Conservation (phyloP, 2,888 invertebrate genomes). For the Pteria penguin region DNA sequence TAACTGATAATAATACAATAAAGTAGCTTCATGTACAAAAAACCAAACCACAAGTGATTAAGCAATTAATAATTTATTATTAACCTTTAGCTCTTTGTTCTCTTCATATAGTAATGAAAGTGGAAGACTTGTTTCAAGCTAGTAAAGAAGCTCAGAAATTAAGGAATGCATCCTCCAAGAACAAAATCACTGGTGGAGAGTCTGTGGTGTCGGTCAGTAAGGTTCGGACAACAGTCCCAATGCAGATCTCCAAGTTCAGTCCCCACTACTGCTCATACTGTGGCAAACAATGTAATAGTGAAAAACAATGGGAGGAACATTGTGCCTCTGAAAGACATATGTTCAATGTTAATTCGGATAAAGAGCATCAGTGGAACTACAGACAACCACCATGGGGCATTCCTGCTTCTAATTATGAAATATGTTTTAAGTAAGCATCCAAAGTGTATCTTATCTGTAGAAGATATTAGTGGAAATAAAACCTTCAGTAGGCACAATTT, state of each 20-base stretch:
- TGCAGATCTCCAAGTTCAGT: constrained; percentile 52
- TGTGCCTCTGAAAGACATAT: constrained; percentile 74
- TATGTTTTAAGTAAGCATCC: constrained; percentile 68
- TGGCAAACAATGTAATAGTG: constrained; percentile 69
- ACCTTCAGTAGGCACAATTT: too few relatives aligned
- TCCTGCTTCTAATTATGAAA: constrained; percentile 56
- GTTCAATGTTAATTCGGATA: constrained; percentile 76
- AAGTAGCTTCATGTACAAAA: not conserved
- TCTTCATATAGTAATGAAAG: constrained; percentile 55
- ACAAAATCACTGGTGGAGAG: constrained; percentile 68
- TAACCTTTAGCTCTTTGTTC: not conserved
- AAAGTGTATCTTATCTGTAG: too few relatives aligned
- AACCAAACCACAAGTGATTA: too few relatives aligned
- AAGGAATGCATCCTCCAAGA: constrained; percentile 51
- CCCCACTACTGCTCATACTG: constrained; percentile 74
- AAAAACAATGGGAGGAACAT: constrained; percentile 77
- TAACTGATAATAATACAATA: not conserved
- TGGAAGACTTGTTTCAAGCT: constrained; percentile 58
- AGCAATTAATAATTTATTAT: too few relatives aligned
- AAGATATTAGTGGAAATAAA: too few relatives aligned
- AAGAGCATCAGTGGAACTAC: constrained; percentile 78
- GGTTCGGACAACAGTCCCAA: constrained; percentile 39
- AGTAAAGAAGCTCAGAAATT: constrained; percentile 60
- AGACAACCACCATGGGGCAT: constrained; percentile 77
- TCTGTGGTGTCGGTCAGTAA: constrained; percentile 66